phyloP scores from a whole-genome alignment of 1,140 invertebrate genomes.

The Wiebesia pumilae region DNA sequence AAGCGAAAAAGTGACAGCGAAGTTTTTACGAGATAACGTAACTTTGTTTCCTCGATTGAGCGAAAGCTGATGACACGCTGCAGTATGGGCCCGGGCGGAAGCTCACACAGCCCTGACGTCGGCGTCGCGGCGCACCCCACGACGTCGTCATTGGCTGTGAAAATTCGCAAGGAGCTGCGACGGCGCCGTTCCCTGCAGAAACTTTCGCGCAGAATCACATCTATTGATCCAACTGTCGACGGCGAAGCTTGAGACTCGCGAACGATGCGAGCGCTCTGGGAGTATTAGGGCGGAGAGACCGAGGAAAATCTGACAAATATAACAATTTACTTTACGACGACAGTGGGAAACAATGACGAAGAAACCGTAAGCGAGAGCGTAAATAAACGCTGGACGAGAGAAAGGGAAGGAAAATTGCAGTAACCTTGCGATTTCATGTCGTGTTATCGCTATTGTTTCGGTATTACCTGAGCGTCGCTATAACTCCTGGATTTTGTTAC shows the following conservation, averaged over 20 bases:
- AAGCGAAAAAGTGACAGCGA: not conserved
- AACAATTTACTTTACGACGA: not conserved
- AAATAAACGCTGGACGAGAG: not conserved
- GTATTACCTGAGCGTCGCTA: not conserved
- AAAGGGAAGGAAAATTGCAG: not conserved
- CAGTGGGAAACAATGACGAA: not conserved
- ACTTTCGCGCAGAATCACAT: slow-evolving; percentile 46
- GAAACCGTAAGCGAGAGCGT: not conserved
- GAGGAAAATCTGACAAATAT: slow-evolving; percentile 16
- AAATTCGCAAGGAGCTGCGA: slow-evolving; percentile 36
- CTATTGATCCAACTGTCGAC: slow-evolving; percentile 38
- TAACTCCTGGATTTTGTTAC: not conserved
- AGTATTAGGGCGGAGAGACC: not conserved
- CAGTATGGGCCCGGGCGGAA: not conserved
- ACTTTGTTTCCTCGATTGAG: not conserved
- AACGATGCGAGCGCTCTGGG: not conserved
- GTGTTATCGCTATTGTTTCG: not conserved
- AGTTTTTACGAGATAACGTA: not conserved
- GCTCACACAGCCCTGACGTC: slow-evolving; percentile 30
- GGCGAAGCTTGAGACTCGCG: slow-evolving; percentile 36
- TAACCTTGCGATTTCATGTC: not conserved
- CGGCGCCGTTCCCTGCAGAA: not conserved
- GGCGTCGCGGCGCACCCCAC: slow-evolving; percentile 27
- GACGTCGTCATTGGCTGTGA: slow-evolving; percentile 25
- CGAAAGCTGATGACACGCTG: not conserved